Conservation (phyloP, 1,140 invertebrate species). For the Centruroides sculpturatus region DNA sequence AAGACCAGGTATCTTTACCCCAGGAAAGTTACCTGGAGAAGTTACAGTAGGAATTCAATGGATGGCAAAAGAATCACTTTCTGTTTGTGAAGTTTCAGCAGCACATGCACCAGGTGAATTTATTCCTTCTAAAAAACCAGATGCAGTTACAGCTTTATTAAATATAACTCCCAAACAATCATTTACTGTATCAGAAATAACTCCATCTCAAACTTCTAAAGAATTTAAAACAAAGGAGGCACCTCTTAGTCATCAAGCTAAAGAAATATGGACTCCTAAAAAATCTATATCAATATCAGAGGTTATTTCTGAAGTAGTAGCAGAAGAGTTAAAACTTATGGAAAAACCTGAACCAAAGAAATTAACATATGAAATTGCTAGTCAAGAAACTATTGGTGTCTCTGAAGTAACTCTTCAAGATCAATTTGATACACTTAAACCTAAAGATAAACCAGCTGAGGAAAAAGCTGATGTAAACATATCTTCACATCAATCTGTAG, state of each 20-base stretch:
- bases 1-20: not conserved
- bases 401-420: slow-evolving; percentile 11
- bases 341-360: slow-evolving; percentile 5
- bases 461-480: slow-evolving; percentile 6
- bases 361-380: slow-evolving; percentile 6
- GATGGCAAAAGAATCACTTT: slow-evolving; percentile 3
- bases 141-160: slow-evolving; percentile 12
- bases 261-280: slow-evolving; percentile 1
- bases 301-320: slow-evolving; percentile 12
- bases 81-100: slow-evolving; percentile 7
- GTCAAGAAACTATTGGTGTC: slow-evolving; percentile 7
- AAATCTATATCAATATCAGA: slow-evolving; percentile 13
- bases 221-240: slow-evolving; percentile 13
- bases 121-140: slow-evolving; percentile 15
- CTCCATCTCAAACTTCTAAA: slow-evolving; percentile 5
- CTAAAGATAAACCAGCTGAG: slow-evolving; percentile 1
- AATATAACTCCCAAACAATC: slow-evolving; percentile 12
- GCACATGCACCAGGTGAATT: slow-evolving; percentile 12
- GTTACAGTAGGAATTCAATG: not conserved
- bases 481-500: slow-evolving; percentile 9
- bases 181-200: slow-evolving; percentile 14
- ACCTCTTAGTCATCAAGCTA: slow-evolving; percentile 13
- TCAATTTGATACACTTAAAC: slow-evolving; percentile 5
- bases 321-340: slow-evolving; percentile 6
- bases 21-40: not conserved